Evolutionary conservation across 1,140 invertebrate species (phyloP), one percentile per base, ranked within the genome.

Genomic region (Zaprionus africanus): DNA sequence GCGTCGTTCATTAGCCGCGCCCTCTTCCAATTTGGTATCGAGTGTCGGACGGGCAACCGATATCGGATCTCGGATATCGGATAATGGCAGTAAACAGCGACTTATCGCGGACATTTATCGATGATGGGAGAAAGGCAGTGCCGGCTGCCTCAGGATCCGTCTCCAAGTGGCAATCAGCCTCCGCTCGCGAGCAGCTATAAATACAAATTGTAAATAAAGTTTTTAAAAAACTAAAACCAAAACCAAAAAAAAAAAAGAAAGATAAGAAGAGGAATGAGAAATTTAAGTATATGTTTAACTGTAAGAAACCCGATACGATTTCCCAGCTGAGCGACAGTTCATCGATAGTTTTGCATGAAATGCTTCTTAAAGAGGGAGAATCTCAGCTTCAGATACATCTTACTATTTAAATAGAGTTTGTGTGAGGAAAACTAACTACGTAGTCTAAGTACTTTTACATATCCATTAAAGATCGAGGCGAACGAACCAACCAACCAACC

Each of bases 181-280:
- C 69, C 65, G 26, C 63, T 64, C 60, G 63, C 68, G 65, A 66
- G 56, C 73, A 72, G 73, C 73, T 68, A 74, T 81, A 90, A 90
- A 85, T 81, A 90, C 79, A 79, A 90, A 90, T 82, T 90, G 85
- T 90, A 90, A 90, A 90, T 90, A 90, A 76, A 90, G 85, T 90
- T 81, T 88, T 90, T 75, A 90, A 87, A 82, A 82, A 64, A 51
- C 66, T 70, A 76, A 81, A 61, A 59, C 19, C 72, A 73, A 64
- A 51, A 51, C 24, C 12, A 59, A 67, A 76, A 65, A 41, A 65
- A 41, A 22, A 31, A 17, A 63, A 69, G 15, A 54, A 61, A 62
- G 38, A 46, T 12, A 60, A 54, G 53, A 24, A 46, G 34, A 67
- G 15, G 11, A 57, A 64, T 41, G 67, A 62, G 51, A 56, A 66